Conservation (phyloP, 2,888 invertebrate genomes). For the Blomia tropicalis region DNA sequence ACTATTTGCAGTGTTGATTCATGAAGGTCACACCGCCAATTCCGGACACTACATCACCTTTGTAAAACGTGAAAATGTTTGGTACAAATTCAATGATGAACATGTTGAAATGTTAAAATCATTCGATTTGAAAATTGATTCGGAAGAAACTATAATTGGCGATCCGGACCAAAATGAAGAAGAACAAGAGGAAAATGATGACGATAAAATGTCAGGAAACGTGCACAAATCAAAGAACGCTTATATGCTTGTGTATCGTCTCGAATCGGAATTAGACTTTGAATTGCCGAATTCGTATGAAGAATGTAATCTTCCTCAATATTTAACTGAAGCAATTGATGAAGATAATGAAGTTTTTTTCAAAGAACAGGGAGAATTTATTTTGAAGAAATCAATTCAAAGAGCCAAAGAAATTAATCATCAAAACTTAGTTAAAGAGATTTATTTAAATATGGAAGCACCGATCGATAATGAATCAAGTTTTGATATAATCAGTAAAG, state of each 20-base stretch:
- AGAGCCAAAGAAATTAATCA: neutral
- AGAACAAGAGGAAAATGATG: neutral
- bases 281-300: constrained; percentile 28
- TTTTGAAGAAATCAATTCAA: neutral
- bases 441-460: neutral
- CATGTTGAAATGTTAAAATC: constrained; percentile 37
- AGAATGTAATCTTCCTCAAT: constrained; percentile 31
- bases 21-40: constrained; percentile 48
- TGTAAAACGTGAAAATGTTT: constrained; percentile 37
- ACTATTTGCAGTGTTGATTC: constrained; percentile 48
- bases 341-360: constrained; percentile 36
- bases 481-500: constrained; percentile 41
- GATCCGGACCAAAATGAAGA: neutral
- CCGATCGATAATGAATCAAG: constrained; percentile 34
- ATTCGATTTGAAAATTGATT: constrained; percentile 35
- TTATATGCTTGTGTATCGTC: constrained; percentile 48
- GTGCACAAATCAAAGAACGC: constrained; percentile 44
- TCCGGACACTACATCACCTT: constrained; percentile 48
- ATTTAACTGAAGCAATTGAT: constrained; percentile 33
- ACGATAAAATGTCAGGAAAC: constrained; percentile 29
- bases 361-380: neutral
- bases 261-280: constrained; percentile 12
- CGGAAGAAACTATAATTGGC: constrained; percentile 33
- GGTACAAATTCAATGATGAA: constrained; percentile 51
- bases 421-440: neutral